These are phyloP conservation scores for Limnephilus lunatus DNA, from an alignment of 2,888 invertebrate species.

Conservation along the genomic window DNA sequence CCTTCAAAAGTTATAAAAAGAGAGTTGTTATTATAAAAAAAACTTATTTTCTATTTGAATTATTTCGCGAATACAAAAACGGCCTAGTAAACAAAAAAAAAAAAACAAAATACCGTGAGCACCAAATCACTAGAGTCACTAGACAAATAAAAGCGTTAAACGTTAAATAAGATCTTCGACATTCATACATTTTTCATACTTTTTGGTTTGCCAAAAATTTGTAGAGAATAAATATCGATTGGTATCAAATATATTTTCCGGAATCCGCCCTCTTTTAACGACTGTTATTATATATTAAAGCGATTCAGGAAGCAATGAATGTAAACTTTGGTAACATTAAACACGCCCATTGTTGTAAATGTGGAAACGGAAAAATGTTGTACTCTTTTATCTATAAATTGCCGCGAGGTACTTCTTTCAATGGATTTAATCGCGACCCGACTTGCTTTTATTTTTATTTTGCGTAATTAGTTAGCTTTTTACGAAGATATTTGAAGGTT, in stretches of 20 bases:
- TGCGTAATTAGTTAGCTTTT: background rate
- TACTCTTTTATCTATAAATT: constrained; percentile 51
- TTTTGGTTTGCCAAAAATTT: background rate
- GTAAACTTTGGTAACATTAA: constrained; percentile 54
- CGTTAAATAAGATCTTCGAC: background rate
- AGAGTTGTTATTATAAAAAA: too few relatives aligned
- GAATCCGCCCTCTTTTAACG: constrained; percentile 5
- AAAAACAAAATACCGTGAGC: background rate
- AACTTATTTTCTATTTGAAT: too few relatives aligned
- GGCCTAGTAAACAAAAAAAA: background rate
- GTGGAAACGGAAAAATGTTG: constrained; percentile 12
- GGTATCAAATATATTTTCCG: background rate
- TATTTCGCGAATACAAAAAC: too few relatives aligned
- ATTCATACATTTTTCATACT: background rate
- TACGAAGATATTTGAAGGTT: background rate
- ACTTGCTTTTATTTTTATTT: background rate
- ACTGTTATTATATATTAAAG: constrained; percentile 16
- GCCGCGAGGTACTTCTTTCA: background rate
- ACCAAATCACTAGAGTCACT: background rate
- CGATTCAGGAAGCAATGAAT: constrained; percentile 50
- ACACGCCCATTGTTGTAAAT: constrained; percentile 52
- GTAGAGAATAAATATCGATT: background rate
- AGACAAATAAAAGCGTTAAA: background rate
- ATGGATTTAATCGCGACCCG: background rate
- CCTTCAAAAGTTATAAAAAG: too few relatives aligned